phyloP scores from a whole-genome alignment of 2,888 invertebrate genomes.

The Phengaris alcon region DNA sequence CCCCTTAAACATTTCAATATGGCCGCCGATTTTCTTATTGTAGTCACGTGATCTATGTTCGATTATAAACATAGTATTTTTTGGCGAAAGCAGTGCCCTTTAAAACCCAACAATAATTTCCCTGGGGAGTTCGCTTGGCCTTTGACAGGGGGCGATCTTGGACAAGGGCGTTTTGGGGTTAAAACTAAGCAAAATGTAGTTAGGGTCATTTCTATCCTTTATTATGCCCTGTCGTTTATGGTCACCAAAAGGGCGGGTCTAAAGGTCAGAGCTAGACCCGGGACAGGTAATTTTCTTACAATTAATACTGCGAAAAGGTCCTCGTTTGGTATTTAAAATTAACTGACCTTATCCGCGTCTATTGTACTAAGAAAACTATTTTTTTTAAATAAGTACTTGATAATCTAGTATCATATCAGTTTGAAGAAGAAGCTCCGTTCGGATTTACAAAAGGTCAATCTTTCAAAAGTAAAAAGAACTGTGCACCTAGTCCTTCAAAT shows the following conservation, averaged over 20 bases:
- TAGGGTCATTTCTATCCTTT: constrained; percentile 70
- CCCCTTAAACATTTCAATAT: constrained; percentile 27
- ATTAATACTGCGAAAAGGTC: constrained; percentile 54
- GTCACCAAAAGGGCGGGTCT: constrained; percentile 68
- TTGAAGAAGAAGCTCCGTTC: too few relatives aligned
- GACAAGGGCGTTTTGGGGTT: constrained; percentile 66
- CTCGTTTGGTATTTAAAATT: constrained; percentile 28
- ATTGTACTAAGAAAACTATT: background rate
- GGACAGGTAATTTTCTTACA: constrained; percentile 59
- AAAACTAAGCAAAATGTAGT: constrained; percentile 65
- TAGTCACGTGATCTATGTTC: constrained; percentile 65
- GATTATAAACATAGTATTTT: constrained; percentile 69
- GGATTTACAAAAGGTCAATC: too few relatives aligned
- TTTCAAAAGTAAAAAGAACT: too few relatives aligned
- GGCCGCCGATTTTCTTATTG: constrained; percentile 33
- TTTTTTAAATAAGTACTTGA: too few relatives aligned
- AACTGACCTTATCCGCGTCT: constrained; percentile 24
- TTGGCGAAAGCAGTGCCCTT: constrained; percentile 75
- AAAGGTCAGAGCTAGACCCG: constrained; percentile 61
- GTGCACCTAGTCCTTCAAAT: background rate
- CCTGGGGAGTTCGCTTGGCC: constrained; percentile 69
- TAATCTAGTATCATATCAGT: too few relatives aligned
- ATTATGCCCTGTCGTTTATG: constrained; percentile 77
- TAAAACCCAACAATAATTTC: constrained; percentile 80
- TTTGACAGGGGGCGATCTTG: constrained; percentile 73